Evolutionary conservation across 2,888 invertebrate species (phyloP).

Genomic region (Sminthurides aquaticus): DNA sequence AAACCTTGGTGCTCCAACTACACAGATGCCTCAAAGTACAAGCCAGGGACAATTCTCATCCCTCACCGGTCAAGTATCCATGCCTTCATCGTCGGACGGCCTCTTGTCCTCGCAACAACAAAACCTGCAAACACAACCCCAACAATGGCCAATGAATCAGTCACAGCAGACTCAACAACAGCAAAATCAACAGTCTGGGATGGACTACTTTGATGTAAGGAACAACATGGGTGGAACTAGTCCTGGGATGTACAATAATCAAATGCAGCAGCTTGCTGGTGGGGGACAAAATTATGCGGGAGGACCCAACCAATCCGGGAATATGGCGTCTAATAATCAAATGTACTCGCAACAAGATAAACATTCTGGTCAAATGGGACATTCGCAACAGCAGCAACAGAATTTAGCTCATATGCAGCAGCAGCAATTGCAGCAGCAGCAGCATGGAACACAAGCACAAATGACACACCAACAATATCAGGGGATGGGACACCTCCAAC

Average conservation of each 20-base stretch:
- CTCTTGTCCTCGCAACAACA: not conserved
- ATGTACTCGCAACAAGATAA: slow-evolving; percentile 25
- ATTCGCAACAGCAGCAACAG: slow-evolving; percentile 19
- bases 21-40: not conserved
- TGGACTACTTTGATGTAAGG: slow-evolving; percentile 10
- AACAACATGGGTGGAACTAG: not conserved
- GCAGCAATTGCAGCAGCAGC: slow-evolving; percentile 26
- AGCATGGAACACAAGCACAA: slow-evolving; percentile 17
- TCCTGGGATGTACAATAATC: slow-evolving; percentile 16
- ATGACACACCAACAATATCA: slow-evolving; percentile 23
- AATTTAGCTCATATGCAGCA: slow-evolving; percentile 30
- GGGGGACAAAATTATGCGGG: not conserved
- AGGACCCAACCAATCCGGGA: not conserved
- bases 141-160: slow-evolving; percentile 17
- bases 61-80: not conserved
- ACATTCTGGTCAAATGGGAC: not conserved
- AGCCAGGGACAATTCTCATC: not conserved
- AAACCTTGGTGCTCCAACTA: not conserved
- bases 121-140: slow-evolving; percentile 21
- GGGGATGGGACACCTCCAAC: slow-evolving; percentile 8
- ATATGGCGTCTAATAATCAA: slow-evolving; percentile 2
- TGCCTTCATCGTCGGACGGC: not conserved
- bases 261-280: slow-evolving; percentile 18
- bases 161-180: slow-evolving; percentile 18
- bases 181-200: slow-evolving; percentile 15